Base-by-base conservation (phyloP, 2,888 invertebrate genomes). In the Pammene fasciana region DNA sequence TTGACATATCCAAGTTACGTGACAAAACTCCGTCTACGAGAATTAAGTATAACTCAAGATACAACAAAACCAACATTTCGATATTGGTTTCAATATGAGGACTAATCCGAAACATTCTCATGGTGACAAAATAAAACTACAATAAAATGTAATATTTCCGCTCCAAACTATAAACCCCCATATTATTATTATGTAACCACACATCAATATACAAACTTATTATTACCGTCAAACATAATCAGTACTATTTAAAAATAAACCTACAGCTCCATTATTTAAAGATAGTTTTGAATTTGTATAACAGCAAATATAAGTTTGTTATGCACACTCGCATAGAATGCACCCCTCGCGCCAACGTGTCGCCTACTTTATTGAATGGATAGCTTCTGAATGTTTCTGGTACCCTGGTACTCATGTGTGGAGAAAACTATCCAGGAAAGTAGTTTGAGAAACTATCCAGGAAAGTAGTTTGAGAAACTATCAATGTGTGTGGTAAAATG, bases 281-380 rank as follows among this genome's bases (percentile, higher is more conserved):
- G 18, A 45, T 38, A 26, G 57, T 68, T 65, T 36, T 45, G 3
- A 3, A 45, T 52, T 65, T 43, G 0, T 5, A 18, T 52, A 65
- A 50, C 38, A n/a, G 57, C 14, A 45, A 14, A 36, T 14, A 6
- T 65, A 68, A 52, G n/a, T 57, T 68, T 57, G 68, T 45, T 9
- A 11, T 55, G 18, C 54, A 61, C 60, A 61, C 60, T 13, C 59
- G 45, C 60, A 54, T 43, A 46, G 26, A 54, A 62, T 70, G 65
- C 71, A 55, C 64, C 73, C 72, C 70, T 57, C 70, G 65, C 77
- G 75, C 62, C 78, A 72, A 67, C 74, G 72, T 73, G 77, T 73
- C 76, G 76, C 75, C 76, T 46, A 50, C 72, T 72, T 75, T 75
- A 78, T 77, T 73, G 75, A 72, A 72, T 74, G 64, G 70, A 48